phyloP scores from a whole-genome alignment of 2,113 vertebrate genomes.

The Gambusia holbrooki region DNA sequence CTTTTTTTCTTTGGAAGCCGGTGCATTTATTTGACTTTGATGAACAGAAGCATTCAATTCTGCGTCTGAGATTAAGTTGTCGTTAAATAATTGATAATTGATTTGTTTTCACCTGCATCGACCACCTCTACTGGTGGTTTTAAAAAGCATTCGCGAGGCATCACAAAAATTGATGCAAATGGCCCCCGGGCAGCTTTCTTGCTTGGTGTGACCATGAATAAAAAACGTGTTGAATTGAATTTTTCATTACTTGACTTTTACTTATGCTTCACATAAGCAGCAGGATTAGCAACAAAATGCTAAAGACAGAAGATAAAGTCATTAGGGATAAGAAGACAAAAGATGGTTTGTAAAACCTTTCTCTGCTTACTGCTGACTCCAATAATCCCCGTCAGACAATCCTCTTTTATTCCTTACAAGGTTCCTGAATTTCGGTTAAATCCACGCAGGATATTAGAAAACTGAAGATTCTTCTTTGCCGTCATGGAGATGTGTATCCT shows the following conservation, averaged over 20 bases:
- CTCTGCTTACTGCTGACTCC: conserved; percentile 17
- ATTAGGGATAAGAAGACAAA: conserved; percentile 17
- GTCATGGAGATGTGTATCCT: conserved; percentile 31
- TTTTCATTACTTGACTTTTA: not conserved
- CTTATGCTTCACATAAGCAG: not conserved
- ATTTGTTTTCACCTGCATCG: too few species aligned
- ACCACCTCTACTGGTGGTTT: too few species aligned
- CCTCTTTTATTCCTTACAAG: conserved; percentile 52
- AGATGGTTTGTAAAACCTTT: not conserved
- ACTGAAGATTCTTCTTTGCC: conserved; percentile 17
- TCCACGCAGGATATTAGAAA: conserved; percentile 17
- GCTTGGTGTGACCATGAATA: too few species aligned
- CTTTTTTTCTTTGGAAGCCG: too few species aligned
- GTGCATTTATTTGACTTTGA: too few species aligned
- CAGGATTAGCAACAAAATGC: not conserved
- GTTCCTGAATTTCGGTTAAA: conserved; percentile 46
- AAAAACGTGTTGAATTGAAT: not conserved
- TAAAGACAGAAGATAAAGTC: not conserved
- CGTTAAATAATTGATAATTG: too few species aligned
- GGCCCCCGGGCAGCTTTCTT: too few species aligned
- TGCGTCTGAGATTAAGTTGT: too few species aligned
- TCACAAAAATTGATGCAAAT: too few species aligned
- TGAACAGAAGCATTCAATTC: too few species aligned
- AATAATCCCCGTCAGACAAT: conserved; percentile 34
- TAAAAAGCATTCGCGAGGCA: too few species aligned